phyloP scores from a whole-genome alignment of 2,797 vertebrate species.

The Eupleurogrammus muticus region DNA sequence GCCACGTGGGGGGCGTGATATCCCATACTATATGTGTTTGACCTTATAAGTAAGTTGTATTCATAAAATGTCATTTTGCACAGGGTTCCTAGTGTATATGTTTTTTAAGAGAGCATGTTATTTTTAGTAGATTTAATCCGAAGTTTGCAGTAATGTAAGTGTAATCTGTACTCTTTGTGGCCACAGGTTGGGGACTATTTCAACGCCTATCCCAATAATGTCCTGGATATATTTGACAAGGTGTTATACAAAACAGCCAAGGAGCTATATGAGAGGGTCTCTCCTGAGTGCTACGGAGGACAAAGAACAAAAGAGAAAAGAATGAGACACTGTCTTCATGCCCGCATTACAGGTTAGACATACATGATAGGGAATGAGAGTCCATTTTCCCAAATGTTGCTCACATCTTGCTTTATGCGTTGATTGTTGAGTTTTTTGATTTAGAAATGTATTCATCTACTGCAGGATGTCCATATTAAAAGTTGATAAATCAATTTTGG shows the following conservation, averaged over 20 bases:
- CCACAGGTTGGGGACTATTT: slow-evolving; percentile 89
- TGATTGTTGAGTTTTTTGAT: not conserved
- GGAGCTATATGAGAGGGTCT: slow-evolving; percentile 64
- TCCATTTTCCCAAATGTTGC: not conserved
- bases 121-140: not conserved
- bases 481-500: too few relatives aligned
- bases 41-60: too few relatives aligned
- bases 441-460: not conserved
- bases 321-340: slow-evolving; percentile 87
- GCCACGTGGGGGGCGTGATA: too few relatives aligned
- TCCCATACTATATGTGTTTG: too few relatives aligned
- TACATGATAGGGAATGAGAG: not conserved
- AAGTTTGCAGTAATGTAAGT: not conserved
- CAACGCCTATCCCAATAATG: slow-evolving; percentile 87
- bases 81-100: not conserved
- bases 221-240: slow-evolving; percentile 89
- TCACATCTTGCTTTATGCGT: not conserved
- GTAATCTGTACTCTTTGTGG: not conserved
- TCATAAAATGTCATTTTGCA: too few relatives aligned
- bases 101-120: not conserved
- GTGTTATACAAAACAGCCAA: slow-evolving; percentile 84
- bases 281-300: slow-evolving; percentile 2
- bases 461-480: not conserved
- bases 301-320: slow-evolving; percentile 33
- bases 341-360: slow-evolving; percentile 90